Evolutionary conservation across 2,113 vertebrate species (phyloP), one percentile per base, ranked within the genome.

Genomic region (Ammospiza caudacuta): DNA sequence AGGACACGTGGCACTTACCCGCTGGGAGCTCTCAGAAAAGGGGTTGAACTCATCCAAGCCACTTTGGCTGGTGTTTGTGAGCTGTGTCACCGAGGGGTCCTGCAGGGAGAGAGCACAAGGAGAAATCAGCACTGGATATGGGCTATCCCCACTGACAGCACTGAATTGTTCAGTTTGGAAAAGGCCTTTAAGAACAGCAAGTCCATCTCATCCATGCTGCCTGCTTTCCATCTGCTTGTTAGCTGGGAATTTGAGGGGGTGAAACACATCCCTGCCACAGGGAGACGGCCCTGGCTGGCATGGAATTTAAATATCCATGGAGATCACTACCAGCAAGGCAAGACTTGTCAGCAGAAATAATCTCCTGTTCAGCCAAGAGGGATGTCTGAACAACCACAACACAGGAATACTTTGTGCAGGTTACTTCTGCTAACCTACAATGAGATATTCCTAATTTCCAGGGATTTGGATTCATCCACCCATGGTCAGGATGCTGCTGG

Each of bases 11-110:
- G 54, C 68, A 97, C 97, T 0, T 93, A 99, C 99, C 98, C 97
- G 97, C 94, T 96, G 94, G 28, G 97, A 97, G 52, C 63, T 93
- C 79, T 98, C 98, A 5, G 99, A 97, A 89, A 99, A 99, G 8
- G 99, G 99, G 91, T 99, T 99, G 97, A 96, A 99, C 35, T 99
- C 99, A 47, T 98, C 97, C 31, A 98, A 18, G 46, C 78, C 95
- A 29, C 98, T 97, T 16, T 95, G 89, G 28, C 66, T 95, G 20
- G 98, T 19, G 28, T 74, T 97, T 39, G 99, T 98, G 92, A 98
- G 98, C 92, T 98, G 98, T 31, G 99, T 99, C 96, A 99, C 98
- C 0, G 99, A 99, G 35, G 98, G 98, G 94, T 99, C 99, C 99
- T 99, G 94, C 12, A 94, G 91, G 55, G 59, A 59, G 24, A 96